A percentile compares a stretch with the other conserved stretches of the same genome.
Evolutionary conservation across 2,113 vertebrate species (phyloP).

Genomic region (Sander vitreus): DNA sequence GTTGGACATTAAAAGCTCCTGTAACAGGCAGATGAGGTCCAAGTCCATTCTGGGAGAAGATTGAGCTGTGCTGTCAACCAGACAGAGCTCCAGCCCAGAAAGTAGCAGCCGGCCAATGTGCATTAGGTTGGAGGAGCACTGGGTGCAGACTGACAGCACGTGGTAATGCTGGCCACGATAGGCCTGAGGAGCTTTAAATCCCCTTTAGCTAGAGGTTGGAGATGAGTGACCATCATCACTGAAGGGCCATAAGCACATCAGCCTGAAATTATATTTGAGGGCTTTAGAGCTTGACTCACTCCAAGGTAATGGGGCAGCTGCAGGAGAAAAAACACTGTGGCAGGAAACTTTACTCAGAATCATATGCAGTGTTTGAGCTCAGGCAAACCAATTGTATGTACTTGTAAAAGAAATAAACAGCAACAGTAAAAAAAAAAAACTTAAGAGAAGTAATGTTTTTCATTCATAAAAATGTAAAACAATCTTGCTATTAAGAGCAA

Average conservation of each 20-base stretch:
- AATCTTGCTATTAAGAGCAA: background rate
- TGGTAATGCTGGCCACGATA: constrained; percentile 51
- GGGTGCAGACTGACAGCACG: constrained; percentile 45
- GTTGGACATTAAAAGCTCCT: constrained; percentile 37
- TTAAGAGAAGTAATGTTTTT: too few species aligned
- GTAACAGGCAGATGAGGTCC: constrained; percentile 50
- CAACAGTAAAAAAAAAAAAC: background rate
- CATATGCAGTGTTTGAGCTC: constrained; percentile 36
- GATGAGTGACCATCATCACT: constrained; percentile 70
- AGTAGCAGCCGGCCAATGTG: constrained; percentile 32
- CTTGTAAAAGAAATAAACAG: constrained; percentile 27
- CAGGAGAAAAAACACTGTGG: constrained; percentile 30
- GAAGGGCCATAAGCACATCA: constrained; percentile 63
- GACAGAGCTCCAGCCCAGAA: constrained; percentile 25
- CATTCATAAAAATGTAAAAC: background rate
- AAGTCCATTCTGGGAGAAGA: constrained; percentile 43
- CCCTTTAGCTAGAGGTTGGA: constrained; percentile 62
- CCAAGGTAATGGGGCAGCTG: constrained; percentile 63
- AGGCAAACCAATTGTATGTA: constrained; percentile 21
- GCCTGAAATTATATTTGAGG: constrained; percentile 64
- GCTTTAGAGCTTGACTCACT: constrained; percentile 67
- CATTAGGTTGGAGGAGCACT: constrained; percentile 28
- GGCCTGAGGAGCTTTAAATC: constrained; percentile 59
- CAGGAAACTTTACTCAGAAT: constrained; percentile 45
- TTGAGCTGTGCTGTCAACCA: constrained; percentile 55